Evolutionary conservation across 2,797 vertebrate species (phyloP), one percentile per base, ranked within the genome.

Genomic region (Craterocephalus amniculus): DNA sequence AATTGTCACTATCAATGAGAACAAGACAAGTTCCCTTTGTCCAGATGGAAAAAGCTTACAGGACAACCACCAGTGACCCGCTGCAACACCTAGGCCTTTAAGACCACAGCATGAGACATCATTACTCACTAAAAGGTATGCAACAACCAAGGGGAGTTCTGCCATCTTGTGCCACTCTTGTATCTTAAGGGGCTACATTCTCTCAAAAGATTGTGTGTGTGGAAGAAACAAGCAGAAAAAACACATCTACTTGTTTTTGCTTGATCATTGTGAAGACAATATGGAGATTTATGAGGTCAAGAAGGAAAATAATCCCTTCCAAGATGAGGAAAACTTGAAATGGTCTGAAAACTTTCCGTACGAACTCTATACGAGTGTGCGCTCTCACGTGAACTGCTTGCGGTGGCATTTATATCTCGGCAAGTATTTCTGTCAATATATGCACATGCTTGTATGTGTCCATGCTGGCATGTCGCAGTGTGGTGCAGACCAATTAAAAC

Each of bases 401-500:
- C 62, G 73, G 76, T 63, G 58, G 49, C 80, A 70, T 74, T 72
- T 82, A 57, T 71, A 58, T 57, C 63, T 76, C 55, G 74, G 71
- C 74, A 65, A 60, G 59, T 72, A 72, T 74, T 80, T 80, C 61
- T 67, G 67, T 81, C 77, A 61, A 58, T 54, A 67, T 61, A 40
- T 72, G 71, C 56, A 54, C 40, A 43, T 35, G 64, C 31, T 20
- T 60, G 29, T 63, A 62, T 51, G 45, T 63, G 35, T 59, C 73
- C 58, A 73, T 48, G 66, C 34, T 40, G 67, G 76, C 57, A 68
- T 63, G 74, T 88, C 89, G 63, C 89, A 86, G 81, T 80, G 80
- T 83, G 86, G 84, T 66, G 86, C 86, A 87, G 88, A 89, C 93
- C 93, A 94, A 94, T 95, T 95, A 94, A 94, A 93, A 88, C 54